Evolutionary conservation across 2,113 vertebrate genomes (phyloP).

Genomic region (Daboia siamensis): DNA sequence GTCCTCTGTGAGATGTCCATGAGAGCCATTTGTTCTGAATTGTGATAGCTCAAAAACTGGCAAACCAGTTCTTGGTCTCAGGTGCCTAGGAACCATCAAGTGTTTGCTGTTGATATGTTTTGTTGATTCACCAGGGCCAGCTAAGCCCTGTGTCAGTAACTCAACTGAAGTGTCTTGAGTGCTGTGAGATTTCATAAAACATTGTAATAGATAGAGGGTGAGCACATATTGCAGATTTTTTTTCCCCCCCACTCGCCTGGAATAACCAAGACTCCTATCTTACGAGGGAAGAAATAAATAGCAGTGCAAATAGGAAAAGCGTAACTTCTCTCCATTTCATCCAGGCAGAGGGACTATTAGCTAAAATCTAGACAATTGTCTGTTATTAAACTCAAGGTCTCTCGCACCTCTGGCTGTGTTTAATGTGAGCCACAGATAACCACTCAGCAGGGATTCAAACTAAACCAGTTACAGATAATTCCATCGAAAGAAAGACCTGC

Average conservation of each 20-base stretch:
- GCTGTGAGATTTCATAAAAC: neutral
- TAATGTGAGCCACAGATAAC: conserved; percentile 62
- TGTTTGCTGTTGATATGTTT: neutral
- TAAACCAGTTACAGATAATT: conserved; percentile 63
- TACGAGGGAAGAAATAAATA: neutral
- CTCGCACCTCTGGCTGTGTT: conserved; percentile 53
- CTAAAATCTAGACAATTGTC: conserved; percentile 57
- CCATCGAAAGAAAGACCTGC: conserved; percentile 45
- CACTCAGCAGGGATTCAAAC: conserved; percentile 56
- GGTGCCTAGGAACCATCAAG: neutral
- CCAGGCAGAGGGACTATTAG: conserved; percentile 53
- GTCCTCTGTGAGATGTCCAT: neutral
- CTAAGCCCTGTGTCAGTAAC: neutral
- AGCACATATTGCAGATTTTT: neutral
- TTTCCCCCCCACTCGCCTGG: neutral
- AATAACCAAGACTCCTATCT: neutral
- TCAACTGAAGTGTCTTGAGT: neutral
- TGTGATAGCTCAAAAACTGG: neutral
- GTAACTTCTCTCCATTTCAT: conserved; percentile 46
- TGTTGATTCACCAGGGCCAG: neutral
- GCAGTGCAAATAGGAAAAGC: conserved; percentile 24
- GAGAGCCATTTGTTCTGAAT: neutral
- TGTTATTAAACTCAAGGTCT: conserved; percentile 56
- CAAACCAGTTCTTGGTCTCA: neutral
- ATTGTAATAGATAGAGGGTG: conserved; percentile 6